Evolutionary conservation across 2,888 invertebrate species (phyloP), one percentile per base, ranked within the genome.

Genomic region (Sepioteuthis lessoniana): DNA sequence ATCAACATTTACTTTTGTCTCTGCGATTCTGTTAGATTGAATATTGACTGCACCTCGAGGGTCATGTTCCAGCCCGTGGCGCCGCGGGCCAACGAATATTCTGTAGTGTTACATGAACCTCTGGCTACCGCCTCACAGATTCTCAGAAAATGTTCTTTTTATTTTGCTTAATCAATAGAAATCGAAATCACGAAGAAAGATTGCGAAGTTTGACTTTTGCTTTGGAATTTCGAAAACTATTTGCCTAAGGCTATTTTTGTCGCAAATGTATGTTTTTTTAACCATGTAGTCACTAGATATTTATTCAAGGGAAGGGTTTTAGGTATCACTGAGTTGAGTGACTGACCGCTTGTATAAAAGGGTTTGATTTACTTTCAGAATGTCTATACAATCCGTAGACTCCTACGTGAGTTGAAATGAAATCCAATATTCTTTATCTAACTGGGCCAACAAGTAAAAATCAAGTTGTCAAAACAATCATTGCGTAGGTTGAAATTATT

Each of bases 1-100:
- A 76, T 76, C 76, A 76, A 76, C 76, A 76, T 76, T 76, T 76
- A 76, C 76, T 76, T 76, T 76, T 76, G 76, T 76, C 76, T 76
- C 76, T 35, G n/a, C 76, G 76, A 76, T 76, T 76, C 76, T 76
- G 76, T 76, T n/a, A 76, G 76, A 76, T 76, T 76, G 76, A 76
- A 76, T 76, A 76, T 76, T 76, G 76, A 76, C 76, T 76, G 13
- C n/a, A n/a, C 76, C 76, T 76, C 76, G 76, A 76, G 76, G 13
- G 76, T 35, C 76, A 76, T 76, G 76, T 76, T 76, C 16, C n/a
- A 16, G n/a, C 13, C 76, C 76, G 76, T 76, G 76, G 76, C 76
- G 76, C 76, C 76, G 10, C 76, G n/a, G 76, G 76, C 76, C n/a
- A 4, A 19, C 76, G 76, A 76, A 76, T 76, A 76, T 76, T 76